These are phyloP conservation scores for Steromphala cineraria DNA, from an alignment of 2,888 invertebrate species.

Conservation along the genomic window DNA sequence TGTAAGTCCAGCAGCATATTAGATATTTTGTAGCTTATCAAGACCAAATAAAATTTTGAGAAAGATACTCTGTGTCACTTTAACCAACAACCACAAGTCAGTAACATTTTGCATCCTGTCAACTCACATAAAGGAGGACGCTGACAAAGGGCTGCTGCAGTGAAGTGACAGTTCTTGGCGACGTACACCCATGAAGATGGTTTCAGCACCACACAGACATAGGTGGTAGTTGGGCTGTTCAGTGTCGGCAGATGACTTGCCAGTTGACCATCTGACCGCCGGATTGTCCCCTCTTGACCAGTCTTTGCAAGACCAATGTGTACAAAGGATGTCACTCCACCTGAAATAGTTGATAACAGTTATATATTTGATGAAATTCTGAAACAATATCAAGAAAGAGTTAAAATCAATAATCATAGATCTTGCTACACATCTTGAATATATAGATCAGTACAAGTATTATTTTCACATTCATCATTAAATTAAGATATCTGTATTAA, in stretches of 20 bases:
- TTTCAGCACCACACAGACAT: slow-evolving; percentile 13
- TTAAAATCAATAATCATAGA: too few relatives aligned
- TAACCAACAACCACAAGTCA: too few relatives aligned
- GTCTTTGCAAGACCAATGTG: slow-evolving; percentile 16
- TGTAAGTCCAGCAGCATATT: too few relatives aligned
- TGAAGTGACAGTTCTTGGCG: not conserved
- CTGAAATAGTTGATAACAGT: too few relatives aligned
- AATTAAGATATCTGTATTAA: too few relatives aligned
- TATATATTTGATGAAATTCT: not conserved
- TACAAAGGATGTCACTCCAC: not conserved
- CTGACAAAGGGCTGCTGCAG: slow-evolving; percentile 16
- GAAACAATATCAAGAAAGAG: too few relatives aligned
- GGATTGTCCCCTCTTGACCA: not conserved
- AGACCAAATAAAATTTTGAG: too few relatives aligned
- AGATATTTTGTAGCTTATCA: too few relatives aligned
- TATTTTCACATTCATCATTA: too few relatives aligned
- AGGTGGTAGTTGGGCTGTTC: not conserved
- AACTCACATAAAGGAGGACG: not conserved
- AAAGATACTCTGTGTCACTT: too few relatives aligned
- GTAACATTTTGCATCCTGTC: not conserved
- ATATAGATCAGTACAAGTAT: too few relatives aligned
- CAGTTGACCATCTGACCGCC: slow-evolving; percentile 18
- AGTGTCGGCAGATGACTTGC: not conserved
- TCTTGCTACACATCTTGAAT: too few relatives aligned
- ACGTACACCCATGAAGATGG: not conserved